phyloP scores from a whole-genome alignment of 2,797 vertebrate species.

The Sebastes itinus region DNA sequence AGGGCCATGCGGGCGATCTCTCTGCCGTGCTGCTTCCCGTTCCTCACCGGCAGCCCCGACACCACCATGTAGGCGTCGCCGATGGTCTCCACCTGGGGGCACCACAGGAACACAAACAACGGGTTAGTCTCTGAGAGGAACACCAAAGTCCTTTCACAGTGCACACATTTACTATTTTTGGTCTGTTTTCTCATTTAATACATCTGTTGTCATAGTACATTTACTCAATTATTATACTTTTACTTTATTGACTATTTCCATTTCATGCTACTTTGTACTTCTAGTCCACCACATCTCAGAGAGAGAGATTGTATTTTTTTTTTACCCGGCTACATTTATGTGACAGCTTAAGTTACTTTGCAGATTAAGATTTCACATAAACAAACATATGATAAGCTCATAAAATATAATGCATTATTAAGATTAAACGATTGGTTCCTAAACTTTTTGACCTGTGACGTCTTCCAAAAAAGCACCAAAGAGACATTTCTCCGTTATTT shows the following conservation, averaged over 20 bases:
- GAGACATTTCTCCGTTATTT: not conserved
- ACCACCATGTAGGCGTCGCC: constrained; percentile 99
- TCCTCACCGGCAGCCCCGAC: constrained; percentile 93
- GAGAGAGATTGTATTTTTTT: not conserved
- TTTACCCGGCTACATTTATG: not conserved
- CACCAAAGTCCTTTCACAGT: not conserved
- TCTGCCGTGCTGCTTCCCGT: constrained; percentile 93
- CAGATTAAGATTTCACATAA: not conserved
- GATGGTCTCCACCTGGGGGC: constrained; percentile 92
- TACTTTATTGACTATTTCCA: not conserved
- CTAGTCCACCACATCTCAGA: not conserved
- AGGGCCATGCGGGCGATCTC: constrained; percentile 93
- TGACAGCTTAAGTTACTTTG: not conserved
- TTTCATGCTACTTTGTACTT: no score
- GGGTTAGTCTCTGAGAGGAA: not conserved
- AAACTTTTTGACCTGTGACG: not conserved
- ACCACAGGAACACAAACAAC: not conserved
- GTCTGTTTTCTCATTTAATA: not conserved
- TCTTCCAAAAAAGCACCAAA: not conserved
- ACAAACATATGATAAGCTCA: not conserved
- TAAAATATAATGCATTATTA: not conserved
- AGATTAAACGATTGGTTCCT: not conserved
- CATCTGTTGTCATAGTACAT: not conserved
- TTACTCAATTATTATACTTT: not conserved
- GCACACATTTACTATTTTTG: no score